These are phyloP conservation scores for Geodia barretti DNA, from an alignment of 37 sponge, comb jelly and placozoan genomes.

Conservation along the genomic window DNA sequence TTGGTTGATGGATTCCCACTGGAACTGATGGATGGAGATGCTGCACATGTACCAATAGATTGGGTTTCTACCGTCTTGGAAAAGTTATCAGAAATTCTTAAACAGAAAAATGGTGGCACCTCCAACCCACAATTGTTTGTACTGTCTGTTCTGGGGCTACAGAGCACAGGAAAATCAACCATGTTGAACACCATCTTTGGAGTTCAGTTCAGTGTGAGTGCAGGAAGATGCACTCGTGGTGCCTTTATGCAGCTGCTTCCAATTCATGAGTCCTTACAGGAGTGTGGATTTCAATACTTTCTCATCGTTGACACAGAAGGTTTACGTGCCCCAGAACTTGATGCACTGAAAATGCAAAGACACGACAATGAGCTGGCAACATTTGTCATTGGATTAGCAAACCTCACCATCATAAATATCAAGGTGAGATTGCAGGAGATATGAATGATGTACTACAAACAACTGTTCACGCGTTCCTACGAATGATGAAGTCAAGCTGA, in stretches of 20 bases:
- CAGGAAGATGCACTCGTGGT: constrained; percentile 41
- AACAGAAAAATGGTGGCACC: too few species aligned
- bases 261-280: background rate
- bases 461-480: constrained; percentile 44
- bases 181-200: constrained; percentile 49
- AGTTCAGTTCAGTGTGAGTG: constrained; percentile 29
- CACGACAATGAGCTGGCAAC: constrained; percentile 45
- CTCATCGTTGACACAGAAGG: constrained; percentile 42
- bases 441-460: constrained; percentile 40
- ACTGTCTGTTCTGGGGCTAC: constrained; percentile 30
- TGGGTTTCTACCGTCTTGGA: constrained; percentile 36
- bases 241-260: constrained; percentile 45
- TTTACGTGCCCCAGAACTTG: constrained; percentile 44
- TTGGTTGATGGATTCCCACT: constrained; percentile 40
- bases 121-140: background rate
- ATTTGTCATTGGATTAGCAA: constrained; percentile 43
- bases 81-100: background rate
- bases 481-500: constrained; percentile 30
- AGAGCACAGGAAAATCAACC: constrained; percentile 46
- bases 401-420: constrained; percentile 41
- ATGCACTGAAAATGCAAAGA: background rate
- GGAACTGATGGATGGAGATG: constrained; percentile 47
- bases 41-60: constrained; percentile 35
- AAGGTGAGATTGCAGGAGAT: constrained; percentile 36
- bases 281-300: constrained; percentile 19